These are phyloP conservation scores for Melanargia galathea DNA, from an alignment of 2,888 invertebrate genomes.

Conservation along the genomic window DNA sequence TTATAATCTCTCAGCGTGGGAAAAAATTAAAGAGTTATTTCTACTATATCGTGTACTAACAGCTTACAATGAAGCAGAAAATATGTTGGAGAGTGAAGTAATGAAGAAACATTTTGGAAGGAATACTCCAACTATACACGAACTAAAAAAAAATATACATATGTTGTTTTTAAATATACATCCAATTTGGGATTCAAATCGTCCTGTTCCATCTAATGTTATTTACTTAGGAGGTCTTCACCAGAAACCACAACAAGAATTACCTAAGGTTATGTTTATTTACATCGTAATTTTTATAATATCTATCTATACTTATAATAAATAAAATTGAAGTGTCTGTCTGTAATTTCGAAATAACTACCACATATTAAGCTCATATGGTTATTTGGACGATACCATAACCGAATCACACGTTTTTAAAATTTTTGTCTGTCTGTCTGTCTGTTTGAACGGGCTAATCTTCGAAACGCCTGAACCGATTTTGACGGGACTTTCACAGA, in stretches of 20 bases:
- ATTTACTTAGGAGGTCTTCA: slow-evolving; percentile 68
- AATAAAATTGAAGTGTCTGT: no score
- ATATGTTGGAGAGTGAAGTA: slow-evolving; percentile 31
- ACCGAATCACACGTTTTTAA: no score
- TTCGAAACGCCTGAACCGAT: no score
- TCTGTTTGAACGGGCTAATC: no score
- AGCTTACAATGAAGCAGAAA: slow-evolving; percentile 17
- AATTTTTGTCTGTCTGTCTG: no score
- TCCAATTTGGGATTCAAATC: slow-evolving; percentile 54
- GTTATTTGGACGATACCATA: no score
- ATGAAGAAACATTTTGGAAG: slow-evolving; percentile 32
- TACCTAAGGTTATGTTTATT: slow-evolving; percentile 52
- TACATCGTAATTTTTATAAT: neutral
- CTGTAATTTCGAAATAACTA: no score
- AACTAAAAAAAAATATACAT: slow-evolving; percentile 52
- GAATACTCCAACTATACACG: slow-evolving; percentile 37
- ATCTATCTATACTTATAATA: no score
- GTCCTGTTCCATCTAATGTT: slow-evolving; percentile 62
- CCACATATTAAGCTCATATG: no score
- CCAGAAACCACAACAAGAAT: slow-evolving; percentile 51
- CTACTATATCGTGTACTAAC: slow-evolving; percentile 16
- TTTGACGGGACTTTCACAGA: no score
- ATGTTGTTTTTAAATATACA: slow-evolving; percentile 62
- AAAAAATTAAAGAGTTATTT: slow-evolving; percentile 38
- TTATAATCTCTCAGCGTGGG: slow-evolving; percentile 41